phyloP scores from a whole-genome alignment of 2,113 vertebrate genomes.

The Carettochelys insculpta region DNA sequence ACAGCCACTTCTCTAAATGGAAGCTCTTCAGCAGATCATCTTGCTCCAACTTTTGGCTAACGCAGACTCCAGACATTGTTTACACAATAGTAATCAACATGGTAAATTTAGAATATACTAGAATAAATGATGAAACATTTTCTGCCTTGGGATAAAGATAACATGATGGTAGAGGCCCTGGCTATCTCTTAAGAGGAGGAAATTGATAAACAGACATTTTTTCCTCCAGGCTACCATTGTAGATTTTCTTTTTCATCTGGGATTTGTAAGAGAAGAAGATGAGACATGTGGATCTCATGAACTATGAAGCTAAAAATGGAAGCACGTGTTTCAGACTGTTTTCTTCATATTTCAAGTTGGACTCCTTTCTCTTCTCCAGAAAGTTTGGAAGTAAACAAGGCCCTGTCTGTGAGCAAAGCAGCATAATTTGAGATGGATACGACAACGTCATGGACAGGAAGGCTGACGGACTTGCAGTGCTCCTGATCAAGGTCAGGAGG shows the following conservation, averaged over 20 bases:
- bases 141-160: constrained; percentile 80
- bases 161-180: constrained; percentile 74
- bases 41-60: constrained; percentile 62
- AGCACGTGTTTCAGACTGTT: constrained; percentile 53
- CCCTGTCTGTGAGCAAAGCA: constrained; percentile 32
- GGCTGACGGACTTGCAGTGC: too few species aligned
- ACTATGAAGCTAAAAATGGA: constrained; percentile 72
- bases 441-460: neutral
- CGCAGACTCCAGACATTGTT: constrained; percentile 80
- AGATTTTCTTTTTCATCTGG: constrained; percentile 59
- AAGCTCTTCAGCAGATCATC: constrained; percentile 73
- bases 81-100: constrained; percentile 85
- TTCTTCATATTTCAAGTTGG: constrained; percentile 54
- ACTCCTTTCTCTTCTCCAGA: constrained; percentile 11
- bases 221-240: constrained; percentile 68
- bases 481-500: too few species aligned
- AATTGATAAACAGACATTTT: constrained; percentile 77
- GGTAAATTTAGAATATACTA: constrained; percentile 84
- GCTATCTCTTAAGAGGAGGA: constrained; percentile 73
- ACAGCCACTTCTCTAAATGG: constrained; percentile 70
- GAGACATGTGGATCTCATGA: constrained; percentile 74
- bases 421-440: neutral
- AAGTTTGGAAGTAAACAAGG: constrained; percentile 58
- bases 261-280: constrained; percentile 69
- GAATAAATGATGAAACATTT: constrained; percentile 88